Percentiles rank a stretch among this genome's conserved stretches.
phyloP scores from a whole-genome alignment of 2,113 vertebrate species.

The Pollimyrus isidori region DNA sequence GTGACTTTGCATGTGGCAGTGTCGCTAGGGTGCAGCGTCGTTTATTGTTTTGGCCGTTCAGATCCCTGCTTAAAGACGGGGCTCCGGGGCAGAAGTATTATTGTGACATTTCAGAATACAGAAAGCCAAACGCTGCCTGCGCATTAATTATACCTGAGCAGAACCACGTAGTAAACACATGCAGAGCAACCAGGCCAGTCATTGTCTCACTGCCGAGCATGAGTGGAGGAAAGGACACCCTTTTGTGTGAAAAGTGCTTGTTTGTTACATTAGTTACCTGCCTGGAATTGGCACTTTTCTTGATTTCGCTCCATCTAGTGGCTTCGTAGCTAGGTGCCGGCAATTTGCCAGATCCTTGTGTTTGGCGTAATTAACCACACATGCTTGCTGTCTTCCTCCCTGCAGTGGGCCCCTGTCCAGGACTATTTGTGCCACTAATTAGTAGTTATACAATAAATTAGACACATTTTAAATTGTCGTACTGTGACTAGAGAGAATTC shows the following conservation, averaged over 20 bases:
- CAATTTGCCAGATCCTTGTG: neutral
- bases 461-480: neutral
- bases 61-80: conserved; percentile 26
- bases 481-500: neutral
- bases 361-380: neutral
- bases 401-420: neutral
- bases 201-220: neutral
- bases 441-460: neutral
- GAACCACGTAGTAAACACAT: neutral
- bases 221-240: neutral
- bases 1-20: conserved; percentile 8
- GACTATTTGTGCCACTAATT: neutral
- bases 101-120: conserved; percentile 14
- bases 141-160: conserved; percentile 15
- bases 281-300: neutral
- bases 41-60: conserved; percentile 24
- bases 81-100: conserved; percentile 16
- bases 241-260: neutral
- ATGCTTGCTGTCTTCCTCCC: neutral
- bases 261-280: neutral
- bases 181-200: neutral
- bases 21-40: neutral
- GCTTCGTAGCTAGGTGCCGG: neutral
- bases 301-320: neutral
- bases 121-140: neutral